Base-by-base conservation (phyloP, 1,140 invertebrate species). In the Drosophila rhopaloa region DNA sequence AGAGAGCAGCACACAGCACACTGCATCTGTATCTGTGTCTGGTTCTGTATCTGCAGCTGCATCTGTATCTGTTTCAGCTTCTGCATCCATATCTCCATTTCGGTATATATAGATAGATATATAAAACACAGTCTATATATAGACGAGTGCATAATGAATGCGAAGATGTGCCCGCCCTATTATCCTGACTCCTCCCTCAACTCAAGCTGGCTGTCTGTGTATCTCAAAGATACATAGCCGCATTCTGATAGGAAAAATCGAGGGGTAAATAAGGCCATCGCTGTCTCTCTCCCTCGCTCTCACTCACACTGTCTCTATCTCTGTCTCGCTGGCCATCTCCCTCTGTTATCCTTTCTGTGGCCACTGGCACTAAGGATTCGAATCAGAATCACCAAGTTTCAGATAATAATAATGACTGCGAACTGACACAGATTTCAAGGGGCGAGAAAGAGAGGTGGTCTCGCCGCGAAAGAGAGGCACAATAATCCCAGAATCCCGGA, bases 111-210 rank as follows among this genome's bases (percentile, higher is more conserved):
- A 63, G 51, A 73, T 58, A 40, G 35, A 29, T 41, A 27, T 47
- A 32, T 68, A 46, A 55, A 35, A 27, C 40, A 38, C 32, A 38
- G 27, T 43, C 19, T 79, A 51, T 68, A 50, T 63, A 58, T 66
- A 47, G 68, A 29, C 50, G 43, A 81, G 81, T 86, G 88, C 74
- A 91, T 91, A 91, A 91, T 91, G 83, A 88, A 91, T 91, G 83
- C 78, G 81, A 91, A 77, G 88, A 91, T 90, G 83, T 91, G 75
- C 75, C 73, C 88, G 88, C 88, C 88, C 88, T 91, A 89, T 91
- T 91, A 91, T 91, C 88, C 88, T 91, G 85, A 73, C 90, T 91
- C 88, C 88, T 91, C 88, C 88, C 88, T 74, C 80, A 73, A 74
- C 44, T 58, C 29, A 16, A 44, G 61, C 48, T 41, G 67, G 56